Evolutionary conservation across 1,140 invertebrate species (phyloP).

Genomic region (Trinorchestia longiramus): DNA sequence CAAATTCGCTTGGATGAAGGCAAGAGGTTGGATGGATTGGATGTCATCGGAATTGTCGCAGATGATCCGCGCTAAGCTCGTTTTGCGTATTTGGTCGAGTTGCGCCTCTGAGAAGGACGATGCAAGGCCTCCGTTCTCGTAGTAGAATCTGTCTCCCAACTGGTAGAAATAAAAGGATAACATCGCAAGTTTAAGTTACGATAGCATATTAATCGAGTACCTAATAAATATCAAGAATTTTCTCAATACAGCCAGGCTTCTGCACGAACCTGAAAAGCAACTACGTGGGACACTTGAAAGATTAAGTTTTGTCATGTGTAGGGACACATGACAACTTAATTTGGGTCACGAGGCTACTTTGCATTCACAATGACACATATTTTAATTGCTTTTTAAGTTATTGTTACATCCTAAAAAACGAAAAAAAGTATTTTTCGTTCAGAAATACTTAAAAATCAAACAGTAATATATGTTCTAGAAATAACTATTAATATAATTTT

Average conservation of each 20-base stretch:
- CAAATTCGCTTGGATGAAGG: slow-evolving; percentile 69
- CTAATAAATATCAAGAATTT: background rate
- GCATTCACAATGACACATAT: too few species aligned
- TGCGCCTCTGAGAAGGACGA: slow-evolving; percentile 84
- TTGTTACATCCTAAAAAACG: too few species aligned
- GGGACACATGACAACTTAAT: too few species aligned
- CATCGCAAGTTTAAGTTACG: background rate
- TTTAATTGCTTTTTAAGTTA: too few species aligned
- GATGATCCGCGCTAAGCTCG: slow-evolving; percentile 83
- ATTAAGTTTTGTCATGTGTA: background rate
- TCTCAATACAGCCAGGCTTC: background rate
- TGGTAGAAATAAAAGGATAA: slow-evolving; percentile 66
- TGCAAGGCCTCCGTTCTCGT: slow-evolving; percentile 72
- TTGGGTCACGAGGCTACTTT: too few species aligned
- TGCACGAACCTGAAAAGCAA: background rate
- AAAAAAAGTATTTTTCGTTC: too few species aligned
- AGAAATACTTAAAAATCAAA: too few species aligned
- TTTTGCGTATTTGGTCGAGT: slow-evolving; percentile 86
- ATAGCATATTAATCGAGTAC: background rate
- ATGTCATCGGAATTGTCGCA: slow-evolving; percentile 89
- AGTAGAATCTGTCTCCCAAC: slow-evolving; percentile 74
- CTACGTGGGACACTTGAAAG: background rate
- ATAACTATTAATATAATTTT: too few species aligned
- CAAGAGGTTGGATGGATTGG: slow-evolving; percentile 79
- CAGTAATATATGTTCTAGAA: too few species aligned